Percentiles rank a stretch among this genome's conserved stretches.
Conservation (phyloP, 2,888 invertebrate species). For the Nomada lathburiana region DNA sequence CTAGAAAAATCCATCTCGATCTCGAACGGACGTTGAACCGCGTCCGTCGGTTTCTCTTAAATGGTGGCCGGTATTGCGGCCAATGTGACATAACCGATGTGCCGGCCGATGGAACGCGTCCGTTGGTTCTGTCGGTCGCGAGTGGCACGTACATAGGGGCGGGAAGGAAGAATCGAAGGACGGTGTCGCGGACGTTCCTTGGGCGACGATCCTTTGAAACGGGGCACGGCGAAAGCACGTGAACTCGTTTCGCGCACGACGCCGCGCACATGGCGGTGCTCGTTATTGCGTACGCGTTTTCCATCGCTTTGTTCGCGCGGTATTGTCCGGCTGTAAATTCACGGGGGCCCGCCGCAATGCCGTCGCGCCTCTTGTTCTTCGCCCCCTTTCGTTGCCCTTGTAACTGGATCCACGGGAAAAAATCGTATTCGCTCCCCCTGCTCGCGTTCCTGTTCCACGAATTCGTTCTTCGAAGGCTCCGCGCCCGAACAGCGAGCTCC, state of each 20-base stretch:
- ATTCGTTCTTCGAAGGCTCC: not conserved
- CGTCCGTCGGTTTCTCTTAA: not conserved
- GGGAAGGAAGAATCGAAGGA: not conserved
- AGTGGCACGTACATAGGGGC: too few relatives aligned
- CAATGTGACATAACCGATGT: too few relatives aligned
- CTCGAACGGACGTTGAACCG: not conserved
- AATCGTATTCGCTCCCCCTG: constrained; percentile 17
- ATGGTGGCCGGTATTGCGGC: too few relatives aligned
- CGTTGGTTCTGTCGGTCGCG: too few relatives aligned
- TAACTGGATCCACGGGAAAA: constrained; percentile 59
- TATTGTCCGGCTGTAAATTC: constrained; percentile 66
- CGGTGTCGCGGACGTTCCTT: constrained; percentile 19
- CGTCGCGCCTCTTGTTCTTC: constrained; percentile 44
- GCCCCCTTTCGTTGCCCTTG: constrained; percentile 44
- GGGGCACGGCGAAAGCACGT: constrained; percentile 31
- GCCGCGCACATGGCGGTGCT: constrained; percentile 16
- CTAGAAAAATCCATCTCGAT: not conserved
- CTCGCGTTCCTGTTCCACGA: constrained; percentile 32
- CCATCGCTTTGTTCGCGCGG: constrained; percentile 64
- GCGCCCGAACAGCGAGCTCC: too few relatives aligned
- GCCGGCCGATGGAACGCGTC: too few relatives aligned
- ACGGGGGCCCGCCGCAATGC: constrained; percentile 46
- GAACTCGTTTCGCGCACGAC: constrained; percentile 33
- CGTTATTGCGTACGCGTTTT: constrained; percentile 57
- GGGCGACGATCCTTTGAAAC: constrained; percentile 35